These are phyloP conservation scores for Anticlea derivata DNA, from an alignment of 2,888 invertebrate species.

Conservation along the genomic window DNA sequence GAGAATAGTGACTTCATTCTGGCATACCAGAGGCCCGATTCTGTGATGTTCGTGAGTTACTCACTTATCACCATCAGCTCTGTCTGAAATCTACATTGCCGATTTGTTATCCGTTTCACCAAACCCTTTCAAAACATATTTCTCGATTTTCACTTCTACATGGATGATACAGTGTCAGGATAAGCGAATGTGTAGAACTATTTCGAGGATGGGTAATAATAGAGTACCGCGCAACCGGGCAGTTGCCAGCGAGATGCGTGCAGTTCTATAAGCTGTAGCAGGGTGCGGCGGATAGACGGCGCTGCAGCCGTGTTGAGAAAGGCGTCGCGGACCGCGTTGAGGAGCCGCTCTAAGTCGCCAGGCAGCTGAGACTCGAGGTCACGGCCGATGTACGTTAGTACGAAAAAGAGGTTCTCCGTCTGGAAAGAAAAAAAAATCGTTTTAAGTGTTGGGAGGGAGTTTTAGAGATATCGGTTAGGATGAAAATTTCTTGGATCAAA, in stretches of 20 bases:
- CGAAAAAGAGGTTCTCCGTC: slow-evolving; percentile 95
- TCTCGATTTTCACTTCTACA: not conserved
- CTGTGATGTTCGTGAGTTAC: too few species aligned
- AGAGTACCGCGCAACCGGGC: slow-evolving; percentile 94
- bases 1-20: too few species aligned
- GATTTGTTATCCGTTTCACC: too few species aligned
- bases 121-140: too few species aligned
- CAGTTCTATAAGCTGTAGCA: slow-evolving; percentile 94
- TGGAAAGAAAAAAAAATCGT: slow-evolving; percentile 54
- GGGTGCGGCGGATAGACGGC: slow-evolving; percentile 91
- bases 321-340: slow-evolving; percentile 92
- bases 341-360: slow-evolving; percentile 90
- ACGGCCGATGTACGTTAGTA: slow-evolving; percentile 93
- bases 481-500: too few species aligned
- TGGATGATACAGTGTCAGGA: slow-evolving; percentile 9
- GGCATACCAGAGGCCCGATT: too few species aligned
- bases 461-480: too few species aligned
- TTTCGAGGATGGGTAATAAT: slow-evolving; percentile 90
- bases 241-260: slow-evolving; percentile 96
- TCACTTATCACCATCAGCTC: too few species aligned
- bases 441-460: too few species aligned
- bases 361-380: slow-evolving; percentile 93
- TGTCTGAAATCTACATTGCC: too few species aligned
- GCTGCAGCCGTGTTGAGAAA: slow-evolving; percentile 90
- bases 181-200: slow-evolving; percentile 42